Conservation (phyloP, 2,888 invertebrate species). For the Campaea margaritaria region DNA sequence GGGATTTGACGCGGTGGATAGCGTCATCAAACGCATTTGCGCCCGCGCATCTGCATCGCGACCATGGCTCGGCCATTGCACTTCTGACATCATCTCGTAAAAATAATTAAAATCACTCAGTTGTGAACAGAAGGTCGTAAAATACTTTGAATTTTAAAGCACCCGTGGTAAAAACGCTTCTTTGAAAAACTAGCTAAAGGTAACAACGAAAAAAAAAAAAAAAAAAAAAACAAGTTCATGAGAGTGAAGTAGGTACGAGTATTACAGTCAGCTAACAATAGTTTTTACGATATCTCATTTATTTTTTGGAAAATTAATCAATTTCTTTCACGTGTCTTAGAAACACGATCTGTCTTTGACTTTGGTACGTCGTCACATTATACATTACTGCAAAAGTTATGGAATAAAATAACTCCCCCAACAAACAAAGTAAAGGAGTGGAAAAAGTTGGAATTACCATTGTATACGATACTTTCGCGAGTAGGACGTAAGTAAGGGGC, state of each 20-base stretch:
- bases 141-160: slow-evolving; percentile 18
- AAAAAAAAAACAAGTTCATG: background rate
- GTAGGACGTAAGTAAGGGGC: slow-evolving; percentile 49
- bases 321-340: too few relatives aligned
- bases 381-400: background rate
- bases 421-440: slow-evolving; percentile 13
- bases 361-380: too few relatives aligned
- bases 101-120: slow-evolving; percentile 43
- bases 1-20: slow-evolving; percentile 41
- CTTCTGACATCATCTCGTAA: slow-evolving; percentile 50
- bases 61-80: slow-evolving; percentile 51
- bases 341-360: too few relatives aligned
- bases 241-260: too few relatives aligned
- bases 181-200: slow-evolving; percentile 1
- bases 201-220: background rate
- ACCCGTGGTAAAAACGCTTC: slow-evolving; percentile 1
- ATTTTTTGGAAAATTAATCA: too few relatives aligned
- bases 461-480: slow-evolving; percentile 47
- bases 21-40: slow-evolving; percentile 45
- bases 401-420: background rate
- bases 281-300: too few relatives aligned
- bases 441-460: slow-evolving; percentile 46
- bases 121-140: slow-evolving; percentile 25
- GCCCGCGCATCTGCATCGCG: slow-evolving; percentile 48
- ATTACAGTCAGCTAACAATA: too few relatives aligned